Evolutionary conservation across 2,888 invertebrate species (phyloP), one percentile per base, ranked within the genome.

Genomic region (Epinotia bilunana): DNA sequence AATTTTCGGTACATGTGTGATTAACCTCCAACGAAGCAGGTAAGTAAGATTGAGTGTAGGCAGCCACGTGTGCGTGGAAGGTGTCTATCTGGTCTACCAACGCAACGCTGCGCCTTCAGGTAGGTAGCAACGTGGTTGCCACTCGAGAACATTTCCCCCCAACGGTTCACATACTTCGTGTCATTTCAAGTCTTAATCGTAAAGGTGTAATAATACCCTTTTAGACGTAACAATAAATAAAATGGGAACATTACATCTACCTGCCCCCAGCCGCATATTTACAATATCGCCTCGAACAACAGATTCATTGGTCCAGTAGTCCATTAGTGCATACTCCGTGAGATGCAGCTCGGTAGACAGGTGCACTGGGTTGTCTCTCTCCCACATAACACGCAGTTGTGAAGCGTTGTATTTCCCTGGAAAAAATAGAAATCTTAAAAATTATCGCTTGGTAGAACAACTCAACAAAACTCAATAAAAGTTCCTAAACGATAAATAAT

Each of bases 361-460:
- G 23, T 96, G 95, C 16, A 97, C 96, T 2, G 97, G 97, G 71
- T 95, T 95, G 77, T 95, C 94, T 70, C 95, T 94, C 84, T 97
- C 97, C 98, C 98, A 98, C 85, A 95, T 95, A 23, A 98, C 87
- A 16, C 95, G 91, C 83, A 98, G 92, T 80, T 97, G 96, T 16
- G 96, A 96, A 0, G 96, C 96, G 84, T 97, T 97, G 89, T 97
- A 96, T 84, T 97, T 97, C 98, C 97, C 97, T 97, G 89, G 43
- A 93, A 92, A 81, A 77, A 77, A 82, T 72, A 69, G 68, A 71
- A 13, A 11, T 4, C 33, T 49, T 65, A 65, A 65, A 18, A 18
- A 28, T 28, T 7, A n/a, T 20, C 5, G 4, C 20, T 63, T 46
- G 20, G 13, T 46, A 20, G n/a, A 64, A 46, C 23, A 23, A 49